Evolutionary conservation across 35 echinoderm and acorn worm species (phyloP), one percentile per base, ranked within the genome.

Genomic region (Anneissia japonica): DNA sequence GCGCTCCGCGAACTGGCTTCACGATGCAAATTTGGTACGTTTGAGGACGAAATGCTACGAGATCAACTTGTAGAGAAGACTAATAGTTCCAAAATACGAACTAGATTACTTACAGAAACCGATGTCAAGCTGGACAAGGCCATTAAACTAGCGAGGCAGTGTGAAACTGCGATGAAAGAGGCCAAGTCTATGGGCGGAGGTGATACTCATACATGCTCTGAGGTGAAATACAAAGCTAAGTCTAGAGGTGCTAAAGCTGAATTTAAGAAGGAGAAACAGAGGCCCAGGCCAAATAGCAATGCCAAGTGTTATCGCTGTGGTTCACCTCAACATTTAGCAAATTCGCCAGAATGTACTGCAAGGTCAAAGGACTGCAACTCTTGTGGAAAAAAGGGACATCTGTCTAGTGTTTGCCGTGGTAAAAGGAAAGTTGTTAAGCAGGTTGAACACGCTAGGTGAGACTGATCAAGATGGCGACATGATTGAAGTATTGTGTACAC

Each of bases 301-400:
- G 4, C 40, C 4, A 43, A 43, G 40, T 64, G 51, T 64, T 88
- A 38, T 77, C 5, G 82, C 26, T 93, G 74, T 85, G 86, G 86
- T 1, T 79, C 36, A 30, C 38, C 39, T 19, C 30, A 46, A 51
- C 91, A 93, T 88, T 32, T 78, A 13, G 73, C 91, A 34, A 79
- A 80, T 32, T 77, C 74, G 23, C 28, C 74, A 5, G 31, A 73
- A 33, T 93, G 87, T 76, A 83, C 29, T 33, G 81, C 80, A 12
- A 84, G 38, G 72, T 38, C 39, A 51, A 76, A 28, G 31, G 78
- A 31, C 38, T 88, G 91, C 32, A 30, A 79, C 46, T 35, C 28
- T 1, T 93, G 91, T 39, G 76, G 83, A 19, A 85, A 89, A 76
- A 80, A 29, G 34, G 82, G 91, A 80, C 91, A 93, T 40, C 85